Evolutionary conservation across 2,888 invertebrate species (phyloP).

Genomic region (Leptopilina myrica): DNA sequence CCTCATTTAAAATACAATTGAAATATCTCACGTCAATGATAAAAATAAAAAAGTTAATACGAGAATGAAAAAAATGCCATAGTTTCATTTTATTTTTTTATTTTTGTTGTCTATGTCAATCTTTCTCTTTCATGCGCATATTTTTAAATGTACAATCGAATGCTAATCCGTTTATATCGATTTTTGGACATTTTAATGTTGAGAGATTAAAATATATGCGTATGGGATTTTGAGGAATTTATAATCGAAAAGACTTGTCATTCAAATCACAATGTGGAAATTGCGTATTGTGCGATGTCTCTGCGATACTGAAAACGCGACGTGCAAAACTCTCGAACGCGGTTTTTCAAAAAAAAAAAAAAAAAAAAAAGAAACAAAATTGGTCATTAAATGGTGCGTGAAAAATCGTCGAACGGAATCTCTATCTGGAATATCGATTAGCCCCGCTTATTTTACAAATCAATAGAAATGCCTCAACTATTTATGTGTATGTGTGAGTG

Average conservation of each 20-base stretch:
- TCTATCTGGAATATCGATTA: conserved; percentile 39
- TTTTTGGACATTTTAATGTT: conserved; percentile 1
- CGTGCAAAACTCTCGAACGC: not conserved
- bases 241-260: conserved; percentile 20
- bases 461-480: not conserved
- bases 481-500: not conserved
- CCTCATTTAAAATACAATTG: too few relatives aligned
- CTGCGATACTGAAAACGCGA: not conserved
- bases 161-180: not conserved
- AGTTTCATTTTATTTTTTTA: not conserved
- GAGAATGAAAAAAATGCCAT: too few relatives aligned
- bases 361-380: not conserved
- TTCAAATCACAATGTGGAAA: conserved; percentile 26
- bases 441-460: conserved; percentile 29
- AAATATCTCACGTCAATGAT: too few relatives aligned
- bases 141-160: not conserved
- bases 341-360: not conserved
- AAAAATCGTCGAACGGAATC: conserved; percentile 17
- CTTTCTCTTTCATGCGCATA: not conserved
- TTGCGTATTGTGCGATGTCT: conserved; percentile 29
- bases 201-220: not conserved
- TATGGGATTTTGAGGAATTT: not conserved
- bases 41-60: too few relatives aligned
- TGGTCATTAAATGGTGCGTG: conserved; percentile 40
- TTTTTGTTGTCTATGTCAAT: conserved; percentile 1